phyloP scores from a whole-genome alignment of 2,888 invertebrate species.

The Tipula confusa region DNA sequence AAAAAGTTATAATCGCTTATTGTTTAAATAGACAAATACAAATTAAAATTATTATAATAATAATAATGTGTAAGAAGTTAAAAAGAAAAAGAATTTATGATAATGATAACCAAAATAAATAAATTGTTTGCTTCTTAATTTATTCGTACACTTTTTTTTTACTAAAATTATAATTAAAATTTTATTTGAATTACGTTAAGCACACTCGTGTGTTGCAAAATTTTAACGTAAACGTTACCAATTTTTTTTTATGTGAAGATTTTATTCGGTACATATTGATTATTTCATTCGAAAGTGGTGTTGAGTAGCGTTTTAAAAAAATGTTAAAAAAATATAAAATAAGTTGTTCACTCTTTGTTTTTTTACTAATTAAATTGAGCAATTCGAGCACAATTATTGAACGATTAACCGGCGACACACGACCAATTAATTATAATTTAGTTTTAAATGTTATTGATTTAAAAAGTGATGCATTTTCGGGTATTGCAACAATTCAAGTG shows the following conservation, averaged over 20 bases:
- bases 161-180: background rate
- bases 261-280: background rate
- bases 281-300: background rate
- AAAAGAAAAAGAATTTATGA: background rate
- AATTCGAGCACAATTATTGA: background rate
- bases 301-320: background rate
- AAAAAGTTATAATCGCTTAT: background rate
- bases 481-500: background rate
- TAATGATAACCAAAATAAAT: slow-evolving; percentile 13
- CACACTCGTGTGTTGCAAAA: background rate
- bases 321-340: background rate
- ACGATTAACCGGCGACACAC: background rate
- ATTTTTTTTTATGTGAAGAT: background rate
- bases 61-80: background rate
- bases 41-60: background rate
- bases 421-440: background rate
- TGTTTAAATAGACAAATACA: background rate
- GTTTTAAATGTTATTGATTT: background rate
- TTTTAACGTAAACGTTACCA: background rate
- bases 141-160: too few species aligned
- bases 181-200: background rate
- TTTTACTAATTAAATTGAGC: background rate
- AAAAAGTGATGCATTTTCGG: background rate
- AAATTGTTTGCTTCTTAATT: background rate
- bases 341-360: background rate